These are phyloP conservation scores for Drosophila pseudotakahashii DNA, from an alignment of 2,888 invertebrate genomes.

Conservation along the genomic window DNA sequence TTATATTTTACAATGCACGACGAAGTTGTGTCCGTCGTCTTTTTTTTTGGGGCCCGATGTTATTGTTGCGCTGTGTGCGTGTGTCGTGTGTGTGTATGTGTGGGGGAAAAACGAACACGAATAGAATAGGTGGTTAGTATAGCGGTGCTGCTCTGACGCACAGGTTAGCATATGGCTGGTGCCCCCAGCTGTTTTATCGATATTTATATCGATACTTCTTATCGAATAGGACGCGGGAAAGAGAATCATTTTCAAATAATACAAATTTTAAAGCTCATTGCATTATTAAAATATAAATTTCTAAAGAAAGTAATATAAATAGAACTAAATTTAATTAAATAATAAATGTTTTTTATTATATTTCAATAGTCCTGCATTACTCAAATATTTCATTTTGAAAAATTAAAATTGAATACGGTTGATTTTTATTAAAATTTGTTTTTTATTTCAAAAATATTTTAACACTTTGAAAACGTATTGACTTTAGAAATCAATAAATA, in stretches of 20 bases:
- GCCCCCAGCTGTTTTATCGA: neutral
- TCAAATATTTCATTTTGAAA: no score
- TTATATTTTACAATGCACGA: slow-evolving; percentile 69
- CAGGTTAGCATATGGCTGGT: neutral
- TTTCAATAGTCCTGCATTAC: no score
- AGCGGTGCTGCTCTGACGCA: slow-evolving; percentile 47
- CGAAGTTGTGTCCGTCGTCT: slow-evolving; percentile 69
- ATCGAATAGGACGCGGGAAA: neutral
- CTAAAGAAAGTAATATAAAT: no score
- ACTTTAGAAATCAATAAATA: no score
- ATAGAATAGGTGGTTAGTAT: slow-evolving; percentile 1
- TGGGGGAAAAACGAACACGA: slow-evolving; percentile 45
- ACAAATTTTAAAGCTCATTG: neutral
- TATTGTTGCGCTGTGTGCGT: slow-evolving; percentile 70
- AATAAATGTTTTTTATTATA: no score
- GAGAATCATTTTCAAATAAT: neutral
- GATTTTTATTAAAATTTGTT: no score
- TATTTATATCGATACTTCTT: neutral
- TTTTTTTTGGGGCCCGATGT: slow-evolving; percentile 72
- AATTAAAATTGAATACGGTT: no score
- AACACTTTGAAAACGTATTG: no score
- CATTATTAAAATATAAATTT: neutral
- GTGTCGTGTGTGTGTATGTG: slow-evolving; percentile 39
- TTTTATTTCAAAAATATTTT: no score
- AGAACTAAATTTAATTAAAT: no score